Base-by-base conservation (phyloP, 92 coral and sea anemone genomes). In the Porites divaricata region DNA sequence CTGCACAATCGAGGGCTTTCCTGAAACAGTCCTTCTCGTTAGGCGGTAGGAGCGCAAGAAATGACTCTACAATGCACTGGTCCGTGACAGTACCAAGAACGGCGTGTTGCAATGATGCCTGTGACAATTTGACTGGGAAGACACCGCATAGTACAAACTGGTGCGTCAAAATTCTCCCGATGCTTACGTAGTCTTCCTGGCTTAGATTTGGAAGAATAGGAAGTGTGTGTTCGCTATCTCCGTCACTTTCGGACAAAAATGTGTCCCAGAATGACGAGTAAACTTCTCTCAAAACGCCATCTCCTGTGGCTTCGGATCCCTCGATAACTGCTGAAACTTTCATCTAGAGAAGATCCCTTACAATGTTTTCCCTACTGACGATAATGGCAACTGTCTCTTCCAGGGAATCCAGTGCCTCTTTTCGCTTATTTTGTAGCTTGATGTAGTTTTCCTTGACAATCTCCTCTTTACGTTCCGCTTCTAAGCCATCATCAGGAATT, bases 151-250 rank as follows among this genome's bases (percentile, higher is more conserved):
- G 89, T n/a, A 88, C 56, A 84, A 88, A 88, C 66, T 91, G 92
- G 72, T 91, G 92, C 13, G 92, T 83, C 4, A 91, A 21, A 15
- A 88, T 85, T 51, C 88, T 76, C 6, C 95, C 95, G 49, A 88
- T 58, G 17, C 52, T 65, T 8, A 57, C 69, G 22, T 14, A n/a
- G n/a, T n/a, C n/a, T n/a, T n/a, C n/a, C n/a, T n/a, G n/a, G n/a
- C n/a, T n/a, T n/a, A n/a, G n/a, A n/a, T n/a, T n/a, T n/a, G n/a
- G n/a, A n/a, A n/a, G n/a, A n/a, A n/a, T n/a, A n/a, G n/a, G n/a
- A n/a, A n/a, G n/a, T n/a, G n/a, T n/a, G n/a, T n/a, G n/a, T n/a
- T n/a, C n/a, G n/a, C n/a, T n/a, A n/a, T n/a, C n/a, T n/a, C n/a
- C n/a, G n/a, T n/a, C n/a, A n/a, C n/a, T n/a, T n/a, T n/a, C n/a